Percentiles rank a stretch among this genome's conserved stretches.
Conservation (phyloP, 2,888 invertebrate genomes). For the Drosophila lacicola region DNA sequence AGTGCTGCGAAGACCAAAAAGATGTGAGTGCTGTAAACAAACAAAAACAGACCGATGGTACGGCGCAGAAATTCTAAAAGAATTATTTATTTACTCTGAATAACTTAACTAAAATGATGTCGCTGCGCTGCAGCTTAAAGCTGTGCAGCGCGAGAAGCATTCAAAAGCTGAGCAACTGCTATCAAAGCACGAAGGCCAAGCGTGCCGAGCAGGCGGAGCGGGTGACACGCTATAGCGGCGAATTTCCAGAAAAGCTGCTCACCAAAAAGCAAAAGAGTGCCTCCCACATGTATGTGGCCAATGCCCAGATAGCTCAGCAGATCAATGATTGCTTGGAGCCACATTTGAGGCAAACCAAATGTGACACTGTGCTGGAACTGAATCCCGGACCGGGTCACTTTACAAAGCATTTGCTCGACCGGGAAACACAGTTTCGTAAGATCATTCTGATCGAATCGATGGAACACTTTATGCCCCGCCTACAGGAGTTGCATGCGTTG, state of each 20-base stretch:
- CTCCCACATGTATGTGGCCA: constrained; percentile 76
- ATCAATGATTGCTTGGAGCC: constrained; percentile 74
- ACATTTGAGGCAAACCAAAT: constrained; percentile 54
- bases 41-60: constrained; percentile 40
- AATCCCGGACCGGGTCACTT: constrained; percentile 90
- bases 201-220: constrained; percentile 44
- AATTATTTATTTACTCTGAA: not conserved
- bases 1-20: constrained; percentile 1
- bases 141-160: constrained; percentile 22
- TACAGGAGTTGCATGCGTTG: constrained; percentile 80
- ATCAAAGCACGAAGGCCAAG: constrained; percentile 53
- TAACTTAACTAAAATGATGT: constrained; percentile 46
- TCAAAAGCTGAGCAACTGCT: constrained; percentile 10
- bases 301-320: constrained; percentile 65
- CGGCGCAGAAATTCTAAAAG: not conserved
- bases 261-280: constrained; percentile 79
- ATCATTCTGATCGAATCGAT: constrained; percentile 88
- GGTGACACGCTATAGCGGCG: constrained; percentile 58
- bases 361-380: constrained; percentile 86
- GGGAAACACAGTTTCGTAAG: constrained; percentile 83
- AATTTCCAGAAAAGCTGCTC: constrained; percentile 80
- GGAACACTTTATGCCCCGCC: constrained; percentile 85
- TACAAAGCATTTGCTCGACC: constrained; percentile 87
- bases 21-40: constrained; percentile 32
- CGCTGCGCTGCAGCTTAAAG: constrained; percentile 38